These are phyloP conservation scores for Ischnus inquisitorius DNA, from an alignment of 2,888 invertebrate species.

Conservation along the genomic window DNA sequence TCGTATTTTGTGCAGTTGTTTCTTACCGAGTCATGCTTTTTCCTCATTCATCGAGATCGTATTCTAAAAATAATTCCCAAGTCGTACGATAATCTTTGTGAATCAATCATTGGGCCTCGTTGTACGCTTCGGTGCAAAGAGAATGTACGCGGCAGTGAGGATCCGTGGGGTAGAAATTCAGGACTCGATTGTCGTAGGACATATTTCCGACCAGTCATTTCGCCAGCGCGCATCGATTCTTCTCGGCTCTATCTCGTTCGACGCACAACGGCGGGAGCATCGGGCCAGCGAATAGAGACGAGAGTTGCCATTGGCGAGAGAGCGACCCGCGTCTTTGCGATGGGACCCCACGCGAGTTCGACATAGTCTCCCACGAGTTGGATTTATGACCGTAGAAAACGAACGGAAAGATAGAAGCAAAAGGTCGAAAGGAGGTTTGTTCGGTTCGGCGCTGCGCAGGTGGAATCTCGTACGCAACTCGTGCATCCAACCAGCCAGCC, in stretches of 20 bases:
- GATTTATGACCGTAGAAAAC: conserved; percentile 72
- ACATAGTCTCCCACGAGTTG: conserved; percentile 78
- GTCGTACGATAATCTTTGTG: not conserved
- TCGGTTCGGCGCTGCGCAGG: not conserved
- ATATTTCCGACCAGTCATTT: conserved; percentile 59
- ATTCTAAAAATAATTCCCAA: not conserved
- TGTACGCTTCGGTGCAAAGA: not conserved
- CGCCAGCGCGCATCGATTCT: conserved; percentile 58
- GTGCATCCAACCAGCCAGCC: not conserved
- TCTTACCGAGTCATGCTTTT: not conserved
- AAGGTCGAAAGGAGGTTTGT: conserved; percentile 20
- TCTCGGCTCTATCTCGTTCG: conserved; percentile 56
- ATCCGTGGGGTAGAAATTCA: conserved; percentile 7
- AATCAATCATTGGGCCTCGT: conserved; percentile 18
- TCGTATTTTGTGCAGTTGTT: not conserved
- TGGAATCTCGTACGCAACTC: conserved; percentile 22
- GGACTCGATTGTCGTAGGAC: conserved; percentile 32
- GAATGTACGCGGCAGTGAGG: not conserved
- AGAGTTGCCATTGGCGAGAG: conserved; percentile 59
- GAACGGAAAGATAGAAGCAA: conserved; percentile 21
- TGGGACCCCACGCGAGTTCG: conserved; percentile 81
- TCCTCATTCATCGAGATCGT: not conserved
- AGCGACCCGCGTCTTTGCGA: conserved; percentile 77
- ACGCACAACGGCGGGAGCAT: conserved; percentile 40
- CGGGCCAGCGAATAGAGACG: conserved; percentile 52